Conservation (phyloP, 2,113 vertebrate species). For the Saccopteryx bilineata region DNA sequence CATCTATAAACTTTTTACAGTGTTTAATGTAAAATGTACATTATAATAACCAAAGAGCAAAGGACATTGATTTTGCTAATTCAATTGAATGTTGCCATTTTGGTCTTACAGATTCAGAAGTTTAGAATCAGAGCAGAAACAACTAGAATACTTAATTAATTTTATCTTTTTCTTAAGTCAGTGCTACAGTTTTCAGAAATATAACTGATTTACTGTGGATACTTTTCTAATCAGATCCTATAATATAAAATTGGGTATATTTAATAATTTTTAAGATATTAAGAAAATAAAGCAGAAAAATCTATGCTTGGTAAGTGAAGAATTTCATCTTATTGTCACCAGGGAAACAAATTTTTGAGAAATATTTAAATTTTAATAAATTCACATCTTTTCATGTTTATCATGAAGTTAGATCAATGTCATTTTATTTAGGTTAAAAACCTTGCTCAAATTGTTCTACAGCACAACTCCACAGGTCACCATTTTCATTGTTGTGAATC, state of each 20-base stretch:
- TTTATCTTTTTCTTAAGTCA: constrained; percentile 1
- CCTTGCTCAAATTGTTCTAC: background rate
- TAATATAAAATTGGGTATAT: constrained; percentile 31
- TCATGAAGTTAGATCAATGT: background rate
- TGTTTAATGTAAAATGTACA: background rate
- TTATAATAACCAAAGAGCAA: background rate
- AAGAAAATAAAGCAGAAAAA: constrained; percentile 2
- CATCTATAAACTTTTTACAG: background rate
- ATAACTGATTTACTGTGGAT: background rate
- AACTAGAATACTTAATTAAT: constrained; percentile 4
- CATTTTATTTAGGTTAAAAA: background rate
- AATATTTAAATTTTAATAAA: constrained; percentile 20
- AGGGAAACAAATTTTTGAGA: constrained; percentile 16
- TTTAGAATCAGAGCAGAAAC: constrained; percentile 29
- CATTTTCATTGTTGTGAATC: background rate
- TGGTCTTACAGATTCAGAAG: constrained; percentile 48
- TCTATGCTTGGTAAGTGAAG: background rate
- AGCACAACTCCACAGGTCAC: background rate
- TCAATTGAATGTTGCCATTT: background rate
- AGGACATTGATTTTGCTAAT: constrained; percentile 14
- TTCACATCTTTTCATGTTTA: background rate
- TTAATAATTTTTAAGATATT: constrained; percentile 17
- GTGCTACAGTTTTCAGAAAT: background rate
- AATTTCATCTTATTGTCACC: background rate
- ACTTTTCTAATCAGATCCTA: background rate